Evolutionary conservation across 2,888 invertebrate species (phyloP), one percentile per base, ranked within the genome.

Genomic region (Ametastegia equiseti): DNA sequence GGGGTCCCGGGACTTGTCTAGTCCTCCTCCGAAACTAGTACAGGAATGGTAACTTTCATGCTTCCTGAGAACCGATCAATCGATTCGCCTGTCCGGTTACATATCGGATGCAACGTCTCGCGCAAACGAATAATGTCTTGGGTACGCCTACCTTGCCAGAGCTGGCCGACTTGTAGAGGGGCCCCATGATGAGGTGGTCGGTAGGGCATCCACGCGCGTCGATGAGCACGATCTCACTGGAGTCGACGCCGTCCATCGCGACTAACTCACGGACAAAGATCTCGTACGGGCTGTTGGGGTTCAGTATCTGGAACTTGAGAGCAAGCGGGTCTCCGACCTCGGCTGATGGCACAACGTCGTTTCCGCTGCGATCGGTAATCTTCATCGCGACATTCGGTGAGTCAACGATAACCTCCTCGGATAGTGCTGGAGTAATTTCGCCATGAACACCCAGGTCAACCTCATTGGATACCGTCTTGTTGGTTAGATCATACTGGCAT

Each of bases 311-410:
- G 93, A 98, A 98, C 90, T 96, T 95, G 81, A 98, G 94, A 47
- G 97, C 97, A 92, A 98, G 93, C 36, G 98, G 97, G 93, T 98
- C 98, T 86, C 98, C 98, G 83, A 98, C 98, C 93, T 97, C 97
- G 84, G 97, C 97, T 0, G 97, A 95, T 45, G 96, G 95, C 92
- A 97, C 96, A 84, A 96, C 96, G 86, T 97, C 97, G 88, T 95
- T 96, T 82, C 97, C 97, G 88, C 95, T 96, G 83, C 97, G 94
- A 89, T 97, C 96, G 30, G 97, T 97, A 89, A 97, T 97, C 92
- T 96, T 96, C 98, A 98, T 98, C 50, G 97, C 96, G 82, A 98
- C 98, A 92, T 98, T 98, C 83, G 98, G 98, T 82, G 98, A 98
- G 92, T 97, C 98, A 83, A 98, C 98, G 88, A 97, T 96, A 79